Conservation (phyloP, 2,113 vertebrate species). For the Tiliqua scincoides region DNA sequence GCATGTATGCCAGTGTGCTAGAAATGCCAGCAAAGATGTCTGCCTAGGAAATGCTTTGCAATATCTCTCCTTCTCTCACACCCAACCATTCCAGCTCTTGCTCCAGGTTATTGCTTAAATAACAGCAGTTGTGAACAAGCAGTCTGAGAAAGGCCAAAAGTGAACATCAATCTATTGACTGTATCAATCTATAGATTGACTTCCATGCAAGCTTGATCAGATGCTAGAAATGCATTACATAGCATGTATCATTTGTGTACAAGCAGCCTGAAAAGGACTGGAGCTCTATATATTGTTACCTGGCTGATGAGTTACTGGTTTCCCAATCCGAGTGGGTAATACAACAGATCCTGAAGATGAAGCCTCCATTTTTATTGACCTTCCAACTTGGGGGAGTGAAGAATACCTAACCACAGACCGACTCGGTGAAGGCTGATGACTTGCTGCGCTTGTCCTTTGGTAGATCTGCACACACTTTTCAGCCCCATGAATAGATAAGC, state of each 20-base stretch:
- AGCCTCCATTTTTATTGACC: slow-evolving; percentile 87
- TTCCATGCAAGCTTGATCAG: not conserved
- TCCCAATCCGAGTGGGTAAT: slow-evolving; percentile 76
- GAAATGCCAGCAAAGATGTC: not conserved
- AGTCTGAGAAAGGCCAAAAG: not conserved
- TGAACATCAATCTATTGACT: not conserved
- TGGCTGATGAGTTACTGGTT: slow-evolving; percentile 76
- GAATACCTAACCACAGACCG: slow-evolving; percentile 78
- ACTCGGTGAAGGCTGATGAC: slow-evolving; percentile 73
- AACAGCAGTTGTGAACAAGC: not conserved
- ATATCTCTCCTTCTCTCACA: not conserved
- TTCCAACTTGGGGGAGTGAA: slow-evolving; percentile 74
- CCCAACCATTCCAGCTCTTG: not conserved
- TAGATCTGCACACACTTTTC: slow-evolving; percentile 82
- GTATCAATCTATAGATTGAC: not conserved
- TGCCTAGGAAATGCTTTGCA: not conserved
- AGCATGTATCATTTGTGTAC: not conserved
- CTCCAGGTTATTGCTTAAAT: not conserved
- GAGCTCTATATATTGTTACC: slow-evolving; percentile 71
- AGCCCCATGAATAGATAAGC: slow-evolving; percentile 93
- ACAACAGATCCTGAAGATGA: slow-evolving; percentile 80
- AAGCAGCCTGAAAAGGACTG: slow-evolving; percentile 13
- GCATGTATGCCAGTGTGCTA: not conserved
- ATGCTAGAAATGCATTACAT: not conserved
- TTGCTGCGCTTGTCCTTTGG: slow-evolving; percentile 82